Evolutionary conservation across 1,140 invertebrate species (phyloP).

Genomic region (Tenebrio molitor): DNA sequence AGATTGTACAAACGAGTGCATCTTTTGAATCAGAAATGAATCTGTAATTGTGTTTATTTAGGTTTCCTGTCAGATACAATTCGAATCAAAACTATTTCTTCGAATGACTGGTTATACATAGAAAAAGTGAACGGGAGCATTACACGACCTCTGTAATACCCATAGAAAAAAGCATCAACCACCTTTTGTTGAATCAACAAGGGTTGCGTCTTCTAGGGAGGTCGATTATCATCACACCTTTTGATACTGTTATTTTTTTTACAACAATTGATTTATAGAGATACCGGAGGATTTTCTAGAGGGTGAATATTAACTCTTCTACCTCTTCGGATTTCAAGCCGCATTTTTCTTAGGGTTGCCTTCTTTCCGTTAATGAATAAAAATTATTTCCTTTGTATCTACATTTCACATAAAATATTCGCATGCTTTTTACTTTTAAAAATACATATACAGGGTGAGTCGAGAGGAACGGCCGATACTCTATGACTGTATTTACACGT

Average conservation of each 20-base stretch:
- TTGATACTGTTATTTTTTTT: conserved; percentile 56
- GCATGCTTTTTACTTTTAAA: not conserved
- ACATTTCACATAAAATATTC: not conserved
- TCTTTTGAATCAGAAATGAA: too few species aligned
- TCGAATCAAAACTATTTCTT: conserved; percentile 52
- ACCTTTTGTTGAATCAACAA: conserved; percentile 56
- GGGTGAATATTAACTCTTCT: conserved; percentile 51
- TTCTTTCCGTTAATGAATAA: conserved; percentile 17
- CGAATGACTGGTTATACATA: conserved; percentile 48
- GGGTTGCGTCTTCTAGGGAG: conserved; percentile 55
- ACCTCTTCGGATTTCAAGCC: conserved; percentile 15
- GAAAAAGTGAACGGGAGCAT: conserved; percentile 46
- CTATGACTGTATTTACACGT: too few species aligned
- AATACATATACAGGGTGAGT: not conserved
- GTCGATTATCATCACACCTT: conserved; percentile 61
- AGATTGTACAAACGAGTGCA: too few species aligned
- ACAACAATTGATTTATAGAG: conserved; percentile 57
- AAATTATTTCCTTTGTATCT: not conserved
- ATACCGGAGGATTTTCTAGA: conserved; percentile 38
- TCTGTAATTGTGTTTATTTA: conserved; percentile 40
- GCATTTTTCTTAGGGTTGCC: conserved; percentile 2
- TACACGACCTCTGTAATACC: conserved; percentile 41
- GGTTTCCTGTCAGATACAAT: conserved; percentile 37
- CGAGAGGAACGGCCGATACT: too few species aligned
- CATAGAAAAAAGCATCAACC: conserved; percentile 53